A percentile compares a stretch with the other conserved stretches of the same genome.
phyloP scores from a whole-genome alignment of 2,888 invertebrate species.

The Mimas tiliae region DNA sequence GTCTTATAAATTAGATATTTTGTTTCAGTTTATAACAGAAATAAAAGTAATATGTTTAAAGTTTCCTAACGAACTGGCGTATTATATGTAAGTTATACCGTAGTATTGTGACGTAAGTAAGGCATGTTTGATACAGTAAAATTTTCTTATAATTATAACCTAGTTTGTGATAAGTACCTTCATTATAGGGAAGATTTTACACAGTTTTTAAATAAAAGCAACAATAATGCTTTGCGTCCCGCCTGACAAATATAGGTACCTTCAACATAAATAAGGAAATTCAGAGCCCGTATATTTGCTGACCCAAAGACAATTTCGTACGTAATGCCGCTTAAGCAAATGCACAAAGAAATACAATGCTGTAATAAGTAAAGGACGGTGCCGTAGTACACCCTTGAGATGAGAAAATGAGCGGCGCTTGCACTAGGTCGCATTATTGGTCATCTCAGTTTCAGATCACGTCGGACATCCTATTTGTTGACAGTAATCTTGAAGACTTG shows the following conservation, averaged over 20 bases:
- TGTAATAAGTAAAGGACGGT: slow-evolving; percentile 23
- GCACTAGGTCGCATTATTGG: slow-evolving; percentile 56
- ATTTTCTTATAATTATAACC: too few species aligned
- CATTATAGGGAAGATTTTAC: too few species aligned
- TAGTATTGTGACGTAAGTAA: too few species aligned
- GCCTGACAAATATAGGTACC: background rate
- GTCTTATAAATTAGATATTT: too few species aligned
- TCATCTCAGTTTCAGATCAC: slow-evolving; percentile 64
- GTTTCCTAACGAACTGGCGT: too few species aligned
- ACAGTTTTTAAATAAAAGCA: too few species aligned
- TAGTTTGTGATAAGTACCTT: too few species aligned
- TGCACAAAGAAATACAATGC: slow-evolving; percentile 20
- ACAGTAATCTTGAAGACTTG: slow-evolving; percentile 74
- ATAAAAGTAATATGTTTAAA: too few species aligned
- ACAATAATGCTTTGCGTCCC: too few species aligned
- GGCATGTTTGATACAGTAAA: too few species aligned
- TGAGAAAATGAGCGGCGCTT: slow-evolving; percentile 44
- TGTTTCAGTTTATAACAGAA: too few species aligned
- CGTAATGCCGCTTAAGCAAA: slow-evolving; percentile 25
- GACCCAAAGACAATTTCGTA: slow-evolving; percentile 20
- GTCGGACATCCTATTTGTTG: slow-evolving; percentile 70
- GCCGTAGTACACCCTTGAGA: slow-evolving; percentile 31
- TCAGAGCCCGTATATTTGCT: background rate
- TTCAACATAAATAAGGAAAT: background rate
- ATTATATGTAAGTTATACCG: too few species aligned